Percentiles rank a stretch among this genome's conserved stretches.
phyloP scores from a whole-genome alignment of 2,113 vertebrate species.

The Proterorhinus semilunaris region DNA sequence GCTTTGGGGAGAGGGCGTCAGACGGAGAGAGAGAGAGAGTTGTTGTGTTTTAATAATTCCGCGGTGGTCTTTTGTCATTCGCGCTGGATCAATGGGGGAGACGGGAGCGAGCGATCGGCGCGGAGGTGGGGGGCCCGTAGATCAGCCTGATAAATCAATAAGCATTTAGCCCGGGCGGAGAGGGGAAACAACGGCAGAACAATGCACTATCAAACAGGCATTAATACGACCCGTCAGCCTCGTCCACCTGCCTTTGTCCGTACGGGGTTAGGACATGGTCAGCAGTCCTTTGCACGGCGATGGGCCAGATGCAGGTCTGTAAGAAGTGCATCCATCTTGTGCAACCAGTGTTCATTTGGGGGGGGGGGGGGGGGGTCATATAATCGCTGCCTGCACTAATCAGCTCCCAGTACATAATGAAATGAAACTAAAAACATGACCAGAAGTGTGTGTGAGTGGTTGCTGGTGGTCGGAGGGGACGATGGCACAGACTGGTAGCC shows the following conservation, averaged over 20 bases:
- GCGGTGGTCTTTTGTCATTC: constrained; percentile 69
- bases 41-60: constrained; percentile 75
- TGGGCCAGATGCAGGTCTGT: neutral
- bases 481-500: no score
- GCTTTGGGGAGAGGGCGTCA: constrained; percentile 33
- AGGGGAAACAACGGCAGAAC: constrained; percentile 70
- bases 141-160: constrained; percentile 76
- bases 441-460: no score
- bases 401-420: no score
- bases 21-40: constrained; percentile 30
- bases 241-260: constrained; percentile 47
- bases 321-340: no score
- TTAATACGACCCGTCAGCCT: constrained; percentile 60
- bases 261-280: neutral
- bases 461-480: no score
- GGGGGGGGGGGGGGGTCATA: no score
- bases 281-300: neutral
- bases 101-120: constrained; percentile 66
- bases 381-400: no score
- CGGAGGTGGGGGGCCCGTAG: constrained; percentile 60
- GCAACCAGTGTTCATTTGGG: no score
- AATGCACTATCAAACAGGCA: constrained; percentile 69
- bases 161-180: constrained; percentile 70
- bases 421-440: no score
- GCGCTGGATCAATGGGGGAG: constrained; percentile 61